A percentile compares a stretch with the other conserved stretches of the same genome.
Conservation (phyloP, 2,113 vertebrate genomes). For the Etia nguti region DNA sequence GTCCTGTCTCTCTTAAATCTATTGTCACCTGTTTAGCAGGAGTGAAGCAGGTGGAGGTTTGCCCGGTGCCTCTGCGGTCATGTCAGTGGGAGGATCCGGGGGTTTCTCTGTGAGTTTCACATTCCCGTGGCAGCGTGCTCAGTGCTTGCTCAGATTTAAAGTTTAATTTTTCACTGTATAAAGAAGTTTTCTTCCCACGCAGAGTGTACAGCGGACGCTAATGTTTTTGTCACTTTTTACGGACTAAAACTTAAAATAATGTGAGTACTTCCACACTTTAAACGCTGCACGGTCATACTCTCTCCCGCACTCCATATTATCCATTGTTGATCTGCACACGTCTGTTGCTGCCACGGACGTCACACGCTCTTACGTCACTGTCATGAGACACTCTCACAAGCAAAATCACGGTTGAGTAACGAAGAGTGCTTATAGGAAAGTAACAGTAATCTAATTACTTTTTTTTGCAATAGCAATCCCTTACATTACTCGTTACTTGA, state of each 20-base stretch:
- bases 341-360: background rate
- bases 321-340: background rate
- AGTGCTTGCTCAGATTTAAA: no score
- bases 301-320: accelerated
- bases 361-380: background rate
- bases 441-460: background rate
- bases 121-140: no score
- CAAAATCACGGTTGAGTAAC: background rate
- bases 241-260: background rate
- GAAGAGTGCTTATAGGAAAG: background rate
- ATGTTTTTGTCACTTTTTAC: background rate
- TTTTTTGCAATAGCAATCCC: background rate
- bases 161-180: no score
- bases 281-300: background rate
- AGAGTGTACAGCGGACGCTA: background rate
- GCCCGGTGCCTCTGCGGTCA: no score
- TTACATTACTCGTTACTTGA: background rate
- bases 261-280: background rate
- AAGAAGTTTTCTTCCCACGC: background rate
- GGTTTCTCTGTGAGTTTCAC: no score
- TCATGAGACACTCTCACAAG: background rate
- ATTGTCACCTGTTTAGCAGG: no score
- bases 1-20: no score
- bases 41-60: no score
- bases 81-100: no score